Evolutionary conservation across 2,113 vertebrate species (phyloP).

Genomic region (Plectropomus leopardus): DNA sequence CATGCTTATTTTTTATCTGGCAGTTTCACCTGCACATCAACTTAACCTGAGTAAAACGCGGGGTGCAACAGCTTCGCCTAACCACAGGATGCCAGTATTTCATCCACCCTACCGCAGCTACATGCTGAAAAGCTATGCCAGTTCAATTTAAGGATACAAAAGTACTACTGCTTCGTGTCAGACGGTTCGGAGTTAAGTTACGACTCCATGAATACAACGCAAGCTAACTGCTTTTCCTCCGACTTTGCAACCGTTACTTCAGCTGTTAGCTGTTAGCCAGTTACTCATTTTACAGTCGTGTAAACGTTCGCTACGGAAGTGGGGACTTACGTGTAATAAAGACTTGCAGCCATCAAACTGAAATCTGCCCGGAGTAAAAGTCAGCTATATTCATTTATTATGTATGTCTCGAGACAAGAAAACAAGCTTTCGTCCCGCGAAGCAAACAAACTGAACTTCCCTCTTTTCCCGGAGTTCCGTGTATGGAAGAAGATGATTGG

Average conservation of each 20-base stretch:
- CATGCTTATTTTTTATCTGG: not conserved
- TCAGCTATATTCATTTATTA: not conserved
- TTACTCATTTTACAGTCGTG: not conserved
- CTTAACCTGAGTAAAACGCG: not conserved
- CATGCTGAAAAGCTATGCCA: not conserved
- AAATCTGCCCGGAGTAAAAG: not conserved
- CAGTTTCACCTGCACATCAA: not conserved
- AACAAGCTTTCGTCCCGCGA: not conserved
- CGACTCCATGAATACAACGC: not conserved
- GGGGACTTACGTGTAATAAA: conserved; percentile 48
- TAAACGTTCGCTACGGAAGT: not conserved
- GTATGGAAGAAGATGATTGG: conserved; percentile 63
- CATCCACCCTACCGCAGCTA: not conserved
- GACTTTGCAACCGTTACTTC: not conserved
- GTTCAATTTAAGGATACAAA: not conserved
- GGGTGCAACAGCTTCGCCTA: conserved; percentile 25
- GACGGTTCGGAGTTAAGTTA: not conserved
- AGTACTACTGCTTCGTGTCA: not conserved
- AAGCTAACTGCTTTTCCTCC: not conserved
- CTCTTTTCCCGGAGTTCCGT: conserved; percentile 56
- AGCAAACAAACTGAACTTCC: conserved; percentile 73
- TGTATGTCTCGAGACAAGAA: not conserved
- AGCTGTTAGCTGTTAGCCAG: conserved; percentile 14
- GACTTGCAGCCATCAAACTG: not conserved
- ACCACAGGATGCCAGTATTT: conserved; percentile 73